These are phyloP conservation scores for Drepana falcataria DNA, from an alignment of 2,888 invertebrate species.

Conservation along the genomic window DNA sequence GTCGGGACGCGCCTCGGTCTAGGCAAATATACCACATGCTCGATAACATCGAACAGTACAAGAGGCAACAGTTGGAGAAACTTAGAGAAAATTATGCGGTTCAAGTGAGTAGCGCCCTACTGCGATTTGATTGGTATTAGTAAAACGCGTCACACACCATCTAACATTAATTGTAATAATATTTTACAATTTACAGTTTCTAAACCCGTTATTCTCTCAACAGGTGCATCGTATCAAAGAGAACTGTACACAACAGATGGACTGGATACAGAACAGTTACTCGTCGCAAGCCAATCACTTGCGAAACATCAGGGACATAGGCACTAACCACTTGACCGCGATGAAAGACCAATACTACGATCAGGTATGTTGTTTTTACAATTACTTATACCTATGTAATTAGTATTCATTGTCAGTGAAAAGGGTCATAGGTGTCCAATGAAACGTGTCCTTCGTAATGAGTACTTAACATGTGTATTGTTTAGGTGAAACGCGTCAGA, in stretches of 20 bases:
- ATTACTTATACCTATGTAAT: background rate
- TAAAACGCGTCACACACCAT: no score
- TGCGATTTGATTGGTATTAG: no score
- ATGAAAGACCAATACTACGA: constrained; percentile 95
- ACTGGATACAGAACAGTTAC: constrained; percentile 95
- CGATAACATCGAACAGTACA: constrained; percentile 94
- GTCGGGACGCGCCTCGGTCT: constrained; percentile 85
- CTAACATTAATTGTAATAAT: no score
- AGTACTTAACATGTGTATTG: constrained; percentile 16
- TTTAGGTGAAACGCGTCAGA: constrained; percentile 91
- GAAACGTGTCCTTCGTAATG: constrained; percentile 1
- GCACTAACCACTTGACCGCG: constrained; percentile 90
- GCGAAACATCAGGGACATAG: constrained; percentile 93
- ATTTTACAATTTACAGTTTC: no score
- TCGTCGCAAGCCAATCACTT: constrained; percentile 91
- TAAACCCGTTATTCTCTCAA: constrained; percentile 13
- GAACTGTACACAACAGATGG: constrained; percentile 95
- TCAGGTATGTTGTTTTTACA: constrained; percentile 79
- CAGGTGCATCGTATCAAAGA: constrained; percentile 94
- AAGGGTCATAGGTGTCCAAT: background rate
- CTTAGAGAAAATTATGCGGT: constrained; percentile 94
- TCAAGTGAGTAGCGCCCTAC: constrained; percentile 78
- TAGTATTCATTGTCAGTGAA: background rate
- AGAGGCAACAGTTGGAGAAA: constrained; percentile 91
- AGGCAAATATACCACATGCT: constrained; percentile 92